Conservation (phyloP, 2,888 invertebrate genomes). For the Phrixothrix hirtus region DNA sequence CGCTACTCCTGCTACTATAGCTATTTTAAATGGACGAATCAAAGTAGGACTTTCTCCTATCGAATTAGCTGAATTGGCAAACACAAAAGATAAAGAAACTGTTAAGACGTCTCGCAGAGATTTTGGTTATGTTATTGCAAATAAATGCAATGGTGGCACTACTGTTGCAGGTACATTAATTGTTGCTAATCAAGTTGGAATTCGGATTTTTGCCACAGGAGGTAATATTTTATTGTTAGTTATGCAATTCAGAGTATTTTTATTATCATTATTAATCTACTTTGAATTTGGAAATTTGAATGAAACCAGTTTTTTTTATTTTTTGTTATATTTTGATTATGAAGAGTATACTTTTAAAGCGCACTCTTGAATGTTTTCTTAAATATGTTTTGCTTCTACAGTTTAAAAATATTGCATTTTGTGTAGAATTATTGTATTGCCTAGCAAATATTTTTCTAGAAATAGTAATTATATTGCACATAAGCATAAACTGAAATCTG, state of each 20-base stretch:
- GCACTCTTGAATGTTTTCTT: neutral
- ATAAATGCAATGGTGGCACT: slow-evolving; percentile 81
- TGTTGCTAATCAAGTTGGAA: slow-evolving; percentile 78
- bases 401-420: neutral
- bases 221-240: slow-evolving; percentile 53
- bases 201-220: slow-evolving; percentile 93
- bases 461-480: too few species aligned
- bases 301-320: too few species aligned
- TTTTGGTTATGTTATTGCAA: slow-evolving; percentile 74
- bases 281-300: too few species aligned
- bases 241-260: neutral
- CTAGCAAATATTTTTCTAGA: too few species aligned
- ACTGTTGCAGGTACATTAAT: slow-evolving; percentile 95
- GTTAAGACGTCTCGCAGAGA: slow-evolving; percentile 90
- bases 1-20: slow-evolving; percentile 94
- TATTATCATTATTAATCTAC: too few species aligned
- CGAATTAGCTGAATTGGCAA: slow-evolving; percentile 70
- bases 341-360: too few species aligned
- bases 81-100: slow-evolving; percentile 53
- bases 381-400: neutral
- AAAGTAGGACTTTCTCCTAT: slow-evolving; percentile 73
- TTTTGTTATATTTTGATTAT: too few species aligned
- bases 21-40: slow-evolving; percentile 80
- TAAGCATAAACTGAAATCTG: too few species aligned
- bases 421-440: too few species aligned